Percentiles rank a stretch among this genome's conserved stretches.
Conservation (phyloP, 1,140 invertebrate genomes). For the Apolygus lucorum region DNA sequence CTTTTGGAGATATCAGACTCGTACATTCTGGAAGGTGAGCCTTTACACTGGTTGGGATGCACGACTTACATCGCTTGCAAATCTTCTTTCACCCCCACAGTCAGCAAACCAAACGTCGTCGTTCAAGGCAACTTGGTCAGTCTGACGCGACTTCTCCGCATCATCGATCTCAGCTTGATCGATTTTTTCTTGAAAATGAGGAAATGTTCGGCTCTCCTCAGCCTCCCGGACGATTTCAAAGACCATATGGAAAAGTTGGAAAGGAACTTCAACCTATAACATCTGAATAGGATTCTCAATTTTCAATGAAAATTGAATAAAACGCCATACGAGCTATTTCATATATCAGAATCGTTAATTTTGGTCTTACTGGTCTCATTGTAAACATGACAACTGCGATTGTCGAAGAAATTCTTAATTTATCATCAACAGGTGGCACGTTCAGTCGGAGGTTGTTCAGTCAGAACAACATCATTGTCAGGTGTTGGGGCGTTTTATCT, state of each 20-base stretch:
- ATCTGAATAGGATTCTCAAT: too few species aligned
- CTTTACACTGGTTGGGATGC: conserved; percentile 90
- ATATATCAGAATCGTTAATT: too few species aligned
- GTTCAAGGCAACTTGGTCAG: conserved; percentile 89
- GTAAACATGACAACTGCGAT: too few species aligned
- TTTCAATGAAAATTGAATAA: too few species aligned
- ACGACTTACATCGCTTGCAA: conserved; percentile 85
- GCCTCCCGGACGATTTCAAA: conserved; percentile 72
- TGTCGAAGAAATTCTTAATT: too few species aligned
- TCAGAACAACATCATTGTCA: too few species aligned
- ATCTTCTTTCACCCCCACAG: conserved; percentile 67
- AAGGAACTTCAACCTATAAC: conserved; percentile 89
- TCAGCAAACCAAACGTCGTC: conserved; percentile 54
- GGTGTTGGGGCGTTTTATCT: too few species aligned
- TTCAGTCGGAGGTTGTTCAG: too few species aligned
- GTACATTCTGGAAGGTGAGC: conserved; percentile 80
- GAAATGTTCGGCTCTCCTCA: conserved; percentile 92
- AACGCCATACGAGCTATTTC: too few species aligned
- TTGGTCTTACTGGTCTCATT: too few species aligned
- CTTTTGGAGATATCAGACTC: conserved; percentile 77
- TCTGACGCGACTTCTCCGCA: conserved; percentile 73
- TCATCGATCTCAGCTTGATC: conserved; percentile 83
- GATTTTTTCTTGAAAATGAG: conserved; percentile 95
- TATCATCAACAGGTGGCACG: too few species aligned
- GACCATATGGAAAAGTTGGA: conserved; percentile 79